Evolutionary conservation across 2,888 invertebrate species (phyloP).

Genomic region (Pseudococcus longispinus): DNA sequence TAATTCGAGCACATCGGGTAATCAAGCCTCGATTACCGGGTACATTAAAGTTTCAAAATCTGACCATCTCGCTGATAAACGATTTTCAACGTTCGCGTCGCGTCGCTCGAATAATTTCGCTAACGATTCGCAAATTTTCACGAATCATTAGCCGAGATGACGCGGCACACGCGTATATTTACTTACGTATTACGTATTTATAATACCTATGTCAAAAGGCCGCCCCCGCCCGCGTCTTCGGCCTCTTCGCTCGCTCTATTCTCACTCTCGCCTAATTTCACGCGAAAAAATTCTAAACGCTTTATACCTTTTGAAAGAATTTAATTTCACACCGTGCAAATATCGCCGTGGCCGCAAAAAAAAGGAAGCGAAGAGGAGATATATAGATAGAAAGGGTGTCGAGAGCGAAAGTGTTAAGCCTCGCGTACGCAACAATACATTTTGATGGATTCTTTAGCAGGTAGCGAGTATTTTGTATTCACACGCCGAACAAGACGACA

Average conservation of each 20-base stretch:
- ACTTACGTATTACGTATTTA: background rate
- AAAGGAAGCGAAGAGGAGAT: background rate
- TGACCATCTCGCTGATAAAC: background rate
- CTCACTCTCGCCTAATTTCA: background rate
- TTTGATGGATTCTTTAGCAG: slow-evolving; percentile 17
- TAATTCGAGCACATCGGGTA: background rate
- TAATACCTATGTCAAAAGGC: background rate
- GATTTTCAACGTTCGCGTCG: background rate
- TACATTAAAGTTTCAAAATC: background rate
- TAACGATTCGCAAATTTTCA: background rate
- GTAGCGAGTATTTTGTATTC: background rate
- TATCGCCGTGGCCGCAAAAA: background rate
- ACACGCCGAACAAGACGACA: slow-evolving; percentile 3
- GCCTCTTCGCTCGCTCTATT: background rate
- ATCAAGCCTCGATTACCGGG: background rate
- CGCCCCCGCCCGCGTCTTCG: background rate
- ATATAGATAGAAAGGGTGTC: background rate
- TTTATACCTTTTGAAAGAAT: background rate
- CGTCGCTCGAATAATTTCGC: background rate
- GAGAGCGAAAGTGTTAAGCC: background rate
- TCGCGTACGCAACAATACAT: slow-evolving; percentile 1
- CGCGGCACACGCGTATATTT: background rate
- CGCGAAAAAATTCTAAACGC: background rate
- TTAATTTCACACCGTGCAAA: slow-evolving; percentile 1
- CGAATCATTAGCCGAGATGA: background rate